These are phyloP conservation scores for Polyommatus icarus DNA, from an alignment of 2,888 invertebrate genomes.

Conservation along the genomic window DNA sequence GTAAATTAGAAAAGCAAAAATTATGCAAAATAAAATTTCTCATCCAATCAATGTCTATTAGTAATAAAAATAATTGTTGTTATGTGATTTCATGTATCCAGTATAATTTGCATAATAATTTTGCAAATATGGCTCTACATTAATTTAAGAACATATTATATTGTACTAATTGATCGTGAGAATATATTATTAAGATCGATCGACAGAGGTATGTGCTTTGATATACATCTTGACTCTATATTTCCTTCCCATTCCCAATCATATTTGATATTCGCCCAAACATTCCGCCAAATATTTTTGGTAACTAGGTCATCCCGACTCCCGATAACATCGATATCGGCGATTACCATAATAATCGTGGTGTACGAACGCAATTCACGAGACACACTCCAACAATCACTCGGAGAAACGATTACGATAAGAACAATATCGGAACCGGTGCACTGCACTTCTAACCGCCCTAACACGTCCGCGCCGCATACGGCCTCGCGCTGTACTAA, in stretches of 20 bases:
- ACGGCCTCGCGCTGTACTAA: conserved; percentile 72
- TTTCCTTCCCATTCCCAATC: neutral
- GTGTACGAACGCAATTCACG: conserved; percentile 24
- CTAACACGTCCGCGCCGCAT: conserved; percentile 53
- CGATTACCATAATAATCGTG: conserved; percentile 7
- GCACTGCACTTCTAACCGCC: neutral
- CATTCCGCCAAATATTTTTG: neutral
- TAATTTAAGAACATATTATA: neutral
- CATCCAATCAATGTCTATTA: neutral
- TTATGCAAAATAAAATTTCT: neutral
- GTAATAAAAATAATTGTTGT: neutral
- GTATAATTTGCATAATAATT: too few relatives aligned
- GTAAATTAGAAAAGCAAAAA: neutral
- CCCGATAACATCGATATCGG: neutral
- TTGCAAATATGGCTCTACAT: neutral
- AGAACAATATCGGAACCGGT: neutral
- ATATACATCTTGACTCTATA: neutral
- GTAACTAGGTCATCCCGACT: neutral
- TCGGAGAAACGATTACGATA: conserved; percentile 32
- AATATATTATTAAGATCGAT: neutral
- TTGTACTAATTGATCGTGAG: neutral
- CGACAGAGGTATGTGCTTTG: neutral
- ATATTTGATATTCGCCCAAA: neutral
- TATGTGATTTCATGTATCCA: too few relatives aligned
- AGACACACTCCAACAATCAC: conserved; percentile 23